Evolutionary conservation across 2,113 vertebrate species (phyloP), one percentile per base, ranked within the genome.

Genomic region (Salvelinus fontinalis): DNA sequence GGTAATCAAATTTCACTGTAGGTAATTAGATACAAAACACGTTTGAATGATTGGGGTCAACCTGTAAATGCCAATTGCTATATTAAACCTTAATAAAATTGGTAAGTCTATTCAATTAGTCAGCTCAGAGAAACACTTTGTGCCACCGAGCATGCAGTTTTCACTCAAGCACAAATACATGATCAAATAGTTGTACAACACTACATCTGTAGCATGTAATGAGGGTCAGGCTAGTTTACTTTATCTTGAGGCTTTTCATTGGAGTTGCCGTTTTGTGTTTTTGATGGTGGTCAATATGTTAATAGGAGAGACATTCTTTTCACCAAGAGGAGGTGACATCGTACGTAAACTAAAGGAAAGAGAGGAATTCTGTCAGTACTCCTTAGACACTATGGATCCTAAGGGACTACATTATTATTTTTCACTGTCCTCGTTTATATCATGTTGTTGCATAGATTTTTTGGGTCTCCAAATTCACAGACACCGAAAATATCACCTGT

Each of bases 11-110:
- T 79, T 86, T 88, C 81, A 89, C 83, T 87, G 82, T 83, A 81
- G 82, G 84, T 88, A 93, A 95, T 93, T 91, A 92, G 90, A 91
- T 74, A 75, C 78, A 87, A 80, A 76, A 60, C 76, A 85, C 39
- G 70, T 92, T 84, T 88, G 71, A 85, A 83, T 88, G 90, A 92
- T 89, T 89, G 86, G 91, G 90, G 92, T 94, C 93, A 93, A 89
- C 86, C 91, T 89, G 81, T 82, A 78, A 88, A 79, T 67, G 84
- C 76, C 75, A 80, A 86, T 84, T 89, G 84, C 85, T 88, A 82
- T 81, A 88, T 82, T 78, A 75, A 84, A 70, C 71, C 74, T 79
- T 85, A 79, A 81, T 84, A 77, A 84, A 81, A 83, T 73, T 70
- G 69, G 70, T 76, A 88, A 85, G 78, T 91, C 71, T 84, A 88